A percentile compares a stretch with the other conserved stretches of the same genome.
These are phyloP conservation scores for Dorcus hopei DNA, from an alignment of 2,888 invertebrate species.

Conservation along the genomic window DNA sequence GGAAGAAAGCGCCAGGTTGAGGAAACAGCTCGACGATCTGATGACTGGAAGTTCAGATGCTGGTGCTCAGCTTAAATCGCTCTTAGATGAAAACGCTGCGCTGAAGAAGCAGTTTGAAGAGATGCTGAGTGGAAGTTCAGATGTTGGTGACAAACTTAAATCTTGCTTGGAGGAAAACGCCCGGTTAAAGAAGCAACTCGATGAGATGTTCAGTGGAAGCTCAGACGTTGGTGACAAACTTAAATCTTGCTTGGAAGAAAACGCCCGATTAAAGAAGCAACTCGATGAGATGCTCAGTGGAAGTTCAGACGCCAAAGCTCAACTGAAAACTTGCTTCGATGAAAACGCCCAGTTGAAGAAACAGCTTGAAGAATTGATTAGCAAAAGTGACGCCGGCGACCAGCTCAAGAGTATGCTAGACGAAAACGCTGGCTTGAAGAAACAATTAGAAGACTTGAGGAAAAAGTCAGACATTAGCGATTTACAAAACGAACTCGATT, in stretches of 20 bases:
- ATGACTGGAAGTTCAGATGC: too few relatives aligned
- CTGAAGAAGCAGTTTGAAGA: background rate
- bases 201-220: background rate
- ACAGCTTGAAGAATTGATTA: constrained; percentile 1
- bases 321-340: too few relatives aligned
- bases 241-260: constrained; percentile 1
- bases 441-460: constrained; percentile 6
- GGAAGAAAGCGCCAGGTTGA: constrained; percentile 7
- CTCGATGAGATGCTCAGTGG: background rate
- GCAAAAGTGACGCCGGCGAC: background rate
- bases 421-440: constrained; percentile 19
- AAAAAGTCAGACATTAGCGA: too few relatives aligned
- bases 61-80: too few relatives aligned
- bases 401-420: constrained; percentile 1
- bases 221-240: background rate
- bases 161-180: constrained; percentile 3
- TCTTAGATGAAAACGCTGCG: too few relatives aligned
- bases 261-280: constrained; percentile 1
- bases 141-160: too few relatives aligned
- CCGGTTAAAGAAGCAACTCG: constrained; percentile 3
- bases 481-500: constrained; percentile 16
- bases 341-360: constrained; percentile 9
- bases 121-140: background rate
- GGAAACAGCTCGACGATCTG: background rate
- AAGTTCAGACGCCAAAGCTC: too few relatives aligned